These are phyloP conservation scores for Trilocha varians DNA, from an alignment of 2,888 invertebrate species.

Conservation along the genomic window DNA sequence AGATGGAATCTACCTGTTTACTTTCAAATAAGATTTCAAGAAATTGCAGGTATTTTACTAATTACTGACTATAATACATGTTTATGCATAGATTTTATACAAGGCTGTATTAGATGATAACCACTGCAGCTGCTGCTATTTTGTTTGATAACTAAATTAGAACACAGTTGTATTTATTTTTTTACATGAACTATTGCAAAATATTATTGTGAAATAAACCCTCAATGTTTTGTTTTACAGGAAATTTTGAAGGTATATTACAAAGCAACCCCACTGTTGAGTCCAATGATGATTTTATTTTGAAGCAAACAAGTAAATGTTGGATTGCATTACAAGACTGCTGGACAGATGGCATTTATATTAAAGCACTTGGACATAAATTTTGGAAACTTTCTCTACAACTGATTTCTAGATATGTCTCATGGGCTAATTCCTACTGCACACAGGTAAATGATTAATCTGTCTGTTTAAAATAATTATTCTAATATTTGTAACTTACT, in stretches of 20 bases:
- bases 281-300: slow-evolving; percentile 47
- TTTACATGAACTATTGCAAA: slow-evolving; percentile 7
- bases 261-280: slow-evolving; percentile 38
- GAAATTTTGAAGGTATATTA: slow-evolving; percentile 52
- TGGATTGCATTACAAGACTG: slow-evolving; percentile 71
- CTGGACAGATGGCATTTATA: slow-evolving; percentile 86
- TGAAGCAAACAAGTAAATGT: slow-evolving; percentile 62
- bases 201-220: no score
- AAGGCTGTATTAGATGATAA: no score
- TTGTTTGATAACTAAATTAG: no score
- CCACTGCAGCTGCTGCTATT: no score
- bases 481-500: no score
- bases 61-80: no score
- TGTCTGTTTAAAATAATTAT: no score
- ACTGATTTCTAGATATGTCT: slow-evolving; percentile 83
- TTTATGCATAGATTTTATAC: no score
- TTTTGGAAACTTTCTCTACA: slow-evolving; percentile 93
- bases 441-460: slow-evolving; percentile 39
- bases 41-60: slow-evolving; percentile 88
- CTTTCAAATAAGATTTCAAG: slow-evolving; percentile 95
- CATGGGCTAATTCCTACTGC: slow-evolving; percentile 76
- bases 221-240: no score
- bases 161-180: slow-evolving; percentile 5
- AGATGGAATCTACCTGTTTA: slow-evolving; percentile 98
- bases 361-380: slow-evolving; percentile 83